phyloP scores from a whole-genome alignment of 2,888 invertebrate genomes.

The Linyphia triangularis region DNA sequence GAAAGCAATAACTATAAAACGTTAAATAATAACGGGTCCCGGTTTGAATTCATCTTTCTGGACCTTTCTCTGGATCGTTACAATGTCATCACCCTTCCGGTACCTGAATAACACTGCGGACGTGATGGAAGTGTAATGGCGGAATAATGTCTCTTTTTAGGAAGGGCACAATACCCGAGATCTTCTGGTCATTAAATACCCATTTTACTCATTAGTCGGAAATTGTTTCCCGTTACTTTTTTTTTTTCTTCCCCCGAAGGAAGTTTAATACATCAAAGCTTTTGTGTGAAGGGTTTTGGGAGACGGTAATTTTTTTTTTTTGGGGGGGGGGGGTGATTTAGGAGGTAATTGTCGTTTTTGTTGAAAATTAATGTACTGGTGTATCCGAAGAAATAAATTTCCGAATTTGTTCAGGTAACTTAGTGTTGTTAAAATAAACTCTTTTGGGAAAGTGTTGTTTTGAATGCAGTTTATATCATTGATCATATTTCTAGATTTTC shows the following conservation, averaged over 20 bases:
- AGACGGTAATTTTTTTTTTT: not conserved
- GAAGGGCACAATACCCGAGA: not conserved
- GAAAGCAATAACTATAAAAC: not conserved
- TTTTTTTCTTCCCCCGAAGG: not conserved
- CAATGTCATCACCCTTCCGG: not conserved
- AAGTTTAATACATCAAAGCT: not conserved
- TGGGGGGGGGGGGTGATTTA: too few relatives aligned
- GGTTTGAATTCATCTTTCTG: conserved; percentile 51
- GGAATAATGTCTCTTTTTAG: conserved; percentile 52
- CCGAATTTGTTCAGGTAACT: not conserved
- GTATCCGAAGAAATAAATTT: not conserved
- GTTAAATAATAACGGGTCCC: conserved; percentile 15
- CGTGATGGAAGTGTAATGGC: conserved; percentile 54
- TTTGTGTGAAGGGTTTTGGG: not conserved
- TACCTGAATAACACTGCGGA: conserved; percentile 35
- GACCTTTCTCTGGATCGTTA: conserved; percentile 9
- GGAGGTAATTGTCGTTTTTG: not conserved
- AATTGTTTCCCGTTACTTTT: conserved; percentile 11
- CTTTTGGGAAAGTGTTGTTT: too few relatives aligned
- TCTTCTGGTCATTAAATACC: conserved; percentile 42
- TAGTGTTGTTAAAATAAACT: too few relatives aligned
- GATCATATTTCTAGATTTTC: too few relatives aligned
- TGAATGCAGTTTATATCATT: too few relatives aligned
- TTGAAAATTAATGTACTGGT: not conserved
- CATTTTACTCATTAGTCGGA: conserved; percentile 25